These are phyloP conservation scores for Tetragnatha versicolor DNA, from an alignment of 1,140 invertebrate species.

Conservation along the genomic window DNA sequence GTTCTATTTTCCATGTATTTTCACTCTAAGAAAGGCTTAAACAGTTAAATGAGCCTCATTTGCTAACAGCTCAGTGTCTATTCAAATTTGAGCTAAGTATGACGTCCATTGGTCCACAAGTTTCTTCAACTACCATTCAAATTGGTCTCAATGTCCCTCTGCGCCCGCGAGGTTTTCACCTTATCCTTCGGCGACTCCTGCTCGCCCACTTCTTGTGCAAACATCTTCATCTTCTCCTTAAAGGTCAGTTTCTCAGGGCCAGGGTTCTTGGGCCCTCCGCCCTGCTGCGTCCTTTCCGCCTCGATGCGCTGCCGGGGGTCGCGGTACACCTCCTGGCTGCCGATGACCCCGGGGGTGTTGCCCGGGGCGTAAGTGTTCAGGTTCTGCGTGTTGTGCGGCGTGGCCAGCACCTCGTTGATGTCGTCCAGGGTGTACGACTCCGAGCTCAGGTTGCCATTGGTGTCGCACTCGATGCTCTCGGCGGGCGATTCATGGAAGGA, in stretches of 20 bases:
- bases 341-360: slow-evolving; percentile 87
- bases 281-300: slow-evolving; percentile 75
- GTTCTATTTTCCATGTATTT: too few species aligned
- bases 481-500: slow-evolving; percentile 59
- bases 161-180: slow-evolving; percentile 90
- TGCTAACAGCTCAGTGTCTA: too few species aligned
- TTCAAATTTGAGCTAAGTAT: too few species aligned
- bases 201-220: slow-evolving; percentile 90
- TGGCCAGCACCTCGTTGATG: slow-evolving; percentile 59
- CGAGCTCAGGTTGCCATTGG: slow-evolving; percentile 40
- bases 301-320: slow-evolving; percentile 83
- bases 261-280: slow-evolving; percentile 70
- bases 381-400: slow-evolving; percentile 56
- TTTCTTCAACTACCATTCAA: slow-evolving; percentile 42
- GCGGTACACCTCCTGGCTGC: slow-evolving; percentile 91
- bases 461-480: slow-evolving; percentile 45
- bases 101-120: too few species aligned
- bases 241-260: slow-evolving; percentile 90
- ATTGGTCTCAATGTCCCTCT: slow-evolving; percentile 81
- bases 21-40: too few species aligned
- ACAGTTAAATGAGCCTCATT: too few species aligned
- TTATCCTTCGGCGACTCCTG: slow-evolving; percentile 84
- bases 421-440: slow-evolving; percentile 56
- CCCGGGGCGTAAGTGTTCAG: slow-evolving; percentile 56
- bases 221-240: slow-evolving; percentile 97